These are phyloP conservation scores for Hoplostethus mediterraneus DNA, from an alignment of 2,797 vertebrate species.

Conservation along the genomic window DNA sequence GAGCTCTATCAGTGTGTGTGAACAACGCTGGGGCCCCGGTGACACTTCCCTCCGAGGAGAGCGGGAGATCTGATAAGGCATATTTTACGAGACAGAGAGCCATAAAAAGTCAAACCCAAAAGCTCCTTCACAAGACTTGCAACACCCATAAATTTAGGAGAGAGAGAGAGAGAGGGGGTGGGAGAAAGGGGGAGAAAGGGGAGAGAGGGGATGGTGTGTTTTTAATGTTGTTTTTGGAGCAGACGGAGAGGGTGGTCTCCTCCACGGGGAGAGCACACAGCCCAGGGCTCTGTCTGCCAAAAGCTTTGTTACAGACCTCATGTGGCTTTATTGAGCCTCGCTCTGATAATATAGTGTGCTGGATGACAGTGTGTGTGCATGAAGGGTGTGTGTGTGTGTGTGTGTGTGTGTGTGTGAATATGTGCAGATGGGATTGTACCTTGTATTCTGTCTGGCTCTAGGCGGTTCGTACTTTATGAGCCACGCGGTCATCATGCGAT, in stretches of 20 bases:
- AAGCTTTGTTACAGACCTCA: constrained; percentile 70
- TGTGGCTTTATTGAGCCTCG: constrained; percentile 70
- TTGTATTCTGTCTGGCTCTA: constrained; percentile 29
- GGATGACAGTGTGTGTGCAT: constrained; percentile 34
- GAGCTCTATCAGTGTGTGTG: constrained; percentile 48
- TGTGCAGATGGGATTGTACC: constrained; percentile 40
- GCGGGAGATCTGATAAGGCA: constrained; percentile 62
- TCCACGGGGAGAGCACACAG: constrained; percentile 52
- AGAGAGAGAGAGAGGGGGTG: too few relatives aligned
- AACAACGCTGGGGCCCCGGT: constrained; percentile 1
- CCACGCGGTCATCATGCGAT: constrained; percentile 16
- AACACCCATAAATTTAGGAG: constrained; percentile 61
- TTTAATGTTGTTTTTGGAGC: constrained; percentile 77
- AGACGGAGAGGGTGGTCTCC: constrained; percentile 65
- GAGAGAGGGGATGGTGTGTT: constrained; percentile 51
- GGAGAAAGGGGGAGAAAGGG: constrained; percentile 3
- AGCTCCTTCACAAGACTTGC: constrained; percentile 60
- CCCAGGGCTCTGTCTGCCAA: constrained; percentile 65
- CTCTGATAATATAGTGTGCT: constrained; percentile 64
- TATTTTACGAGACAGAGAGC: constrained; percentile 67
- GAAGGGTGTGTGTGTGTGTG: background rate
- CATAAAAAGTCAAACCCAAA: constrained; percentile 56
- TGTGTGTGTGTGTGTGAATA: background rate
- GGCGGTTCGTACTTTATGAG: constrained; percentile 50
- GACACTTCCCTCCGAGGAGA: constrained; percentile 45